These are phyloP conservation scores for Lophochroa leadbeateri DNA, from an alignment of 2,113 vertebrate species.

Conservation along the genomic window DNA sequence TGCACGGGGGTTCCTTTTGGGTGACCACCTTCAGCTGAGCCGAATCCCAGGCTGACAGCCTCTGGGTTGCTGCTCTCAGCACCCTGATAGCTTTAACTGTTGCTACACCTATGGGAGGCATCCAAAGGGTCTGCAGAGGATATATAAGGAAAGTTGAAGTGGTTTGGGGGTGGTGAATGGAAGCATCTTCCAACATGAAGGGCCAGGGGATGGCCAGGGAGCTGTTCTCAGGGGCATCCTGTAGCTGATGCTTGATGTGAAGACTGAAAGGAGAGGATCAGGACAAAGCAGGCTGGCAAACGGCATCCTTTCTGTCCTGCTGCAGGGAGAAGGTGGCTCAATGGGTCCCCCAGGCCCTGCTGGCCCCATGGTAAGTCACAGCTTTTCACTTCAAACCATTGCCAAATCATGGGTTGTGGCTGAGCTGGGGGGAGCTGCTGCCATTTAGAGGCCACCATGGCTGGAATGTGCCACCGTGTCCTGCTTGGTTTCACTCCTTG, in stretches of 20 bases:
- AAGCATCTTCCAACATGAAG: fast-evolving
- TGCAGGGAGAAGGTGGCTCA: constrained; percentile 82
- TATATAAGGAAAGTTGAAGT: background rate
- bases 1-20: background rate
- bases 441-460: background rate
- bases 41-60: background rate
- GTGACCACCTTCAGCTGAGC: background rate
- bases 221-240: fast-evolving
- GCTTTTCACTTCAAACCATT: fast-evolving
- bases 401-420: fast-evolving
- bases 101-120: background rate
- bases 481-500: background rate
- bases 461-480: fast-evolving
- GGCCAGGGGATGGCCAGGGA: background rate
- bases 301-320: background rate
- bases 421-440: background rate
- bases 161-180: background rate
- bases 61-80: background rate
- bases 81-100: background rate
- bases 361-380: constrained; percentile 77
- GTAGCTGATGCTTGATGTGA: background rate
- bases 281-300: background rate
- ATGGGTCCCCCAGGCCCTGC: constrained; percentile 74
- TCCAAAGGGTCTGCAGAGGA: background rate
- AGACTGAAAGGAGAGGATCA: background rate